phyloP scores from a whole-genome alignment of 2,797 vertebrate genomes.

The Pseudocheirus occidentalis region DNA sequence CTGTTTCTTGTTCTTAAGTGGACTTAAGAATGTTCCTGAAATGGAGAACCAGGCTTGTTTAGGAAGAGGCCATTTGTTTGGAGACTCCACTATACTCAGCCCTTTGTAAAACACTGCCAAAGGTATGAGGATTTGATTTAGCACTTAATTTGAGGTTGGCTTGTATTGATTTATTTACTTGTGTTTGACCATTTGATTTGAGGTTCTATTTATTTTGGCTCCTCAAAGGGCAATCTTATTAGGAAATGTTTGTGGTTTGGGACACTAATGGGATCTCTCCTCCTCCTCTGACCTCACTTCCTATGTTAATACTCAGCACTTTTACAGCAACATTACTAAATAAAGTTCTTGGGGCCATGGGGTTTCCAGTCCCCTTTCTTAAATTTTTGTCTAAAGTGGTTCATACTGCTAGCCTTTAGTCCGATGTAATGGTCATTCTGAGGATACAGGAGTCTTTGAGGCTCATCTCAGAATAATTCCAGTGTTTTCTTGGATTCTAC shows the following conservation, averaged over 20 bases:
- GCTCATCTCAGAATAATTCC: background rate
- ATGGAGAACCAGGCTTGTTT: background rate
- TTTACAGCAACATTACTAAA: constrained; percentile 1
- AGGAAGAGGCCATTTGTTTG: background rate
- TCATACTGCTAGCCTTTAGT: background rate
- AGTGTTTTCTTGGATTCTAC: background rate
- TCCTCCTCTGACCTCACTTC: background rate
- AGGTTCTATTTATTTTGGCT: constrained; percentile 32
- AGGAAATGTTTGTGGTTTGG: background rate
- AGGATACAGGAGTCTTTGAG: background rate
- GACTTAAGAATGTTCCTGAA: background rate
- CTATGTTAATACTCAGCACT: background rate
- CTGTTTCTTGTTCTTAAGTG: background rate
- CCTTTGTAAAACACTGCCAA: background rate
- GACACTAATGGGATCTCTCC: background rate
- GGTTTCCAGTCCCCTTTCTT: background rate
- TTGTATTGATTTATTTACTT: constrained; percentile 6
- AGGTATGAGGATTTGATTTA: background rate
- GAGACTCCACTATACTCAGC: too few relatives aligned
- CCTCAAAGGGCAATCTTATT: background rate
- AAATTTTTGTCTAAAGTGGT: background rate
- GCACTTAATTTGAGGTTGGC: background rate
- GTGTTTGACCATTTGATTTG: background rate
- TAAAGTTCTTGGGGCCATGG: background rate
- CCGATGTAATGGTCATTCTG: background rate